Percentiles rank a stretch among this genome's conserved stretches.
phyloP scores from a whole-genome alignment of 2,888 invertebrate genomes.

The Eupeodes latifasciatus region DNA sequence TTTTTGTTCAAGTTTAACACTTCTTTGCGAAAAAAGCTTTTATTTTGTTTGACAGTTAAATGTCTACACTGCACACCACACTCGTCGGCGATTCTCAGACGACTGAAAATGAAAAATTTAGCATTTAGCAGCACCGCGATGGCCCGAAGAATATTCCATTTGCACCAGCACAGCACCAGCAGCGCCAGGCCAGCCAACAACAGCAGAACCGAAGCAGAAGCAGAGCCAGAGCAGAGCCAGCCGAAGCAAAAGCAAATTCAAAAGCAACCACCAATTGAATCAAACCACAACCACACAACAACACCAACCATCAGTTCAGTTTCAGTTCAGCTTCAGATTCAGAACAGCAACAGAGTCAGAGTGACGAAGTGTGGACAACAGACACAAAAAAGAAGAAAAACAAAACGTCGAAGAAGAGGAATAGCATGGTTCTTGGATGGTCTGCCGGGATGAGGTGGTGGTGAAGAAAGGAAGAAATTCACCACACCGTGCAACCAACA shows the following conservation, averaged over 20 bases:
- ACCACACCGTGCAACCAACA: slow-evolving; percentile 47
- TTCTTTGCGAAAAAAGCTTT: slow-evolving; percentile 52
- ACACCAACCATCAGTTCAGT: slow-evolving; percentile 1
- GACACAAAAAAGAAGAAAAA: slow-evolving; percentile 17
- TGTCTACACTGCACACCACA: slow-evolving; percentile 54
- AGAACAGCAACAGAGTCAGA: slow-evolving; percentile 30
- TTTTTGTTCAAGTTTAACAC: slow-evolving; percentile 41
- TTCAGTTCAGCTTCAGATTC: neutral
- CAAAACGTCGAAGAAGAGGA: slow-evolving; percentile 32
- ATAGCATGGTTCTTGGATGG: slow-evolving; percentile 23
- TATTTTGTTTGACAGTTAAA: slow-evolving; percentile 16
- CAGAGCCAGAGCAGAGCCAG: slow-evolving; percentile 37
- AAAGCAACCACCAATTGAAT: slow-evolving; percentile 44
- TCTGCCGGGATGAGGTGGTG: slow-evolving; percentile 39
- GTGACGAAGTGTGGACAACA: slow-evolving; percentile 38
- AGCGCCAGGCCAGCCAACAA: too few relatives aligned
- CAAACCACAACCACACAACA: slow-evolving; percentile 45
- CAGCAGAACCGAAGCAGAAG: too few relatives aligned
- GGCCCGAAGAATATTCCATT: slow-evolving; percentile 74
- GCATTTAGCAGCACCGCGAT: slow-evolving; percentile 73
- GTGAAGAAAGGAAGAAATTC: slow-evolving; percentile 64
- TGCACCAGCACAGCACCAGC: slow-evolving; percentile 61
- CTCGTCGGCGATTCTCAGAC: slow-evolving; percentile 72
- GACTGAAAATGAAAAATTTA: slow-evolving; percentile 65
- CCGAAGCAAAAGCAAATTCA: slow-evolving; percentile 35